Base-by-base conservation (phyloP, 2,888 invertebrate genomes). In the Chrysolina oricalcia region DNA sequence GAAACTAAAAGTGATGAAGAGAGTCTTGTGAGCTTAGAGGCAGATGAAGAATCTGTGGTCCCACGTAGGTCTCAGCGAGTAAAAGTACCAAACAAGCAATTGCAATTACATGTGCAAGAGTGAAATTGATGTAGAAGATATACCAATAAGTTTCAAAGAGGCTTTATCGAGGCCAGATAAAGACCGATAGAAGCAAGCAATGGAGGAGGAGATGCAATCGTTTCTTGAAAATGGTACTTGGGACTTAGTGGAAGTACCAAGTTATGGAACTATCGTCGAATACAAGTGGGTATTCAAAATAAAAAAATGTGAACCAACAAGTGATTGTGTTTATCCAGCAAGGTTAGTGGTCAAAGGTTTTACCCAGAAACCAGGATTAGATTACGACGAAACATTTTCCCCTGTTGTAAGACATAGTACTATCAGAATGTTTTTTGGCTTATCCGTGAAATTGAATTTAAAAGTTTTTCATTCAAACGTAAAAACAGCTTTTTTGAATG, bases 221-320 rank as follows among this genome's bases (percentile, higher is more conserved):
- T 77, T 79, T 65, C n/a, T 76, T 35, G 76, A 78, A 67, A 81
- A 81, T 43, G 73, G 73, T 64, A 40, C 69, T 27, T 69, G 69
- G 69, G 69, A 69, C 10, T n/a, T 69, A 15, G 69, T 69, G n/a
- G 69, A 69, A 53, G 11, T 35, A 11, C 69, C 69, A 23, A 35
- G 17, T 10, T 6, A 17, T 56, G 46, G 50, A 23, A 59, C n/a
- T 41, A 17, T 70, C 1, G 69, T 70, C 10, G 41, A 70, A 21
- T 23, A n/a, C n/a, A 70, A 70, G 35, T 70, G 69, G 69, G 69
- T 70, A 2, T 70, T 70, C 41, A 41, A 46, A 41, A 70, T 23
- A 48, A 46, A 43, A 23, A 27, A 27, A 3, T 6, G 15, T 19
- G 19, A 27, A 2, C 6, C 8, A 2, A 8, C 3, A 43, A 43